Evolutionary conservation across 1,140 invertebrate genomes (phyloP).

Genomic region (Babylonia areolata): DNA sequence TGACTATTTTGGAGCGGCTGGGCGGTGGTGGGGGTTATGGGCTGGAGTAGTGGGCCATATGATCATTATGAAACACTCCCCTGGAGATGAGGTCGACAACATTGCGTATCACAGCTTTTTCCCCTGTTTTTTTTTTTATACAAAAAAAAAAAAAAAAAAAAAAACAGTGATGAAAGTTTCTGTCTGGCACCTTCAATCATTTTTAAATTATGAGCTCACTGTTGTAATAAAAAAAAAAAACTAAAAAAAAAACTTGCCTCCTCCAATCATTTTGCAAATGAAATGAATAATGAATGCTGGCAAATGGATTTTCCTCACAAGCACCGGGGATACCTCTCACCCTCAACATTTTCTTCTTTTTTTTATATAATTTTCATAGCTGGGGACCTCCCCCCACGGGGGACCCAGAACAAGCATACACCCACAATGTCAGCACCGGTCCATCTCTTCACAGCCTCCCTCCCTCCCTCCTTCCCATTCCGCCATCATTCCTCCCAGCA

Average conservation of each 20-base stretch:
- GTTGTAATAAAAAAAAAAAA: too few species aligned
- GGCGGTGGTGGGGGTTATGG: too few species aligned
- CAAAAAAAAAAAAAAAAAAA: too few species aligned
- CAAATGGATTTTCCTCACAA: conserved; percentile 28
- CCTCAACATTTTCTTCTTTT: conserved; percentile 5
- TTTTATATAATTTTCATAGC: conserved; percentile 7
- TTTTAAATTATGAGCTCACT: neutral
- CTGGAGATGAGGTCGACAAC: neutral
- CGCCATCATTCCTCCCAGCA: neutral
- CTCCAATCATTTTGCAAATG: neutral
- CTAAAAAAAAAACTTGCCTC: too few species aligned
- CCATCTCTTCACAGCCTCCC: neutral
- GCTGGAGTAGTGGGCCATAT: neutral
- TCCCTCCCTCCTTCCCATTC: neutral
- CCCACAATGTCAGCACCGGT: neutral
- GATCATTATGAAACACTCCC: neutral
- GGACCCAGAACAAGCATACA: conserved; percentile 1
- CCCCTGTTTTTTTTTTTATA: neutral
- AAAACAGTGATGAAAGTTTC: neutral
- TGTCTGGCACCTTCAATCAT: conserved; percentile 16
- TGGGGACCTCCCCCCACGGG: neutral
- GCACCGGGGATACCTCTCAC: neutral
- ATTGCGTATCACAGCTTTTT: neutral
- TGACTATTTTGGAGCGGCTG: too few species aligned
- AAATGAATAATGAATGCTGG: conserved; percentile 19